Evolutionary conservation across 2,797 vertebrate species (phyloP), one percentile per base, ranked within the genome.

Genomic region (Lophotriccus pileatus): DNA sequence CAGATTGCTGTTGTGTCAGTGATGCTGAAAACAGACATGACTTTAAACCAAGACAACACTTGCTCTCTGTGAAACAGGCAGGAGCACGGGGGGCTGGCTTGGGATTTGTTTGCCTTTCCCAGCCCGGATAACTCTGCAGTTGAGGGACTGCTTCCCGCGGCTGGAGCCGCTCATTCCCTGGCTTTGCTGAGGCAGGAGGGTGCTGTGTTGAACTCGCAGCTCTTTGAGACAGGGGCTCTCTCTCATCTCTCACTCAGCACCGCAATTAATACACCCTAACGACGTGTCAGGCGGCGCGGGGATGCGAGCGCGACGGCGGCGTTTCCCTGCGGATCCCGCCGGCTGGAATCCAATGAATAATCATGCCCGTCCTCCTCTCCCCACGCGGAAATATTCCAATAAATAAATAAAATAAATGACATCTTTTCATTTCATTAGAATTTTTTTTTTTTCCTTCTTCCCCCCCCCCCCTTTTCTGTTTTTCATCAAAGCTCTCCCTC

Each of bases 401-500:
- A 95, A 94, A 95, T 94, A 95, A 95, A 95, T 94, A 96, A 94
- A 93, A 80, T 12, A 73, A 90, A 47, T 44, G 84, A 9, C 80
- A 4, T 82, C 43, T 79, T 73, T 76, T 90, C 67, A 37, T 94
- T 59, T 62, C 34, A 18, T 93, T 85, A 70, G 15, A 20, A 44
- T 79, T 77, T 3, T 58, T 37, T 21, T 28, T 21, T 39, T 14
- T 21, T 14, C 15, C 32, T 63, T 41, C 32, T 9, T 11, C 10
- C 12, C 46, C 20, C 4, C 41, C 41, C 1, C 2, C 1, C 4
- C 36, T 10, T 78, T 88, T 92, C 68, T 76, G 28, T 90, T 90
- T 94, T 90, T 84, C 95, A 85, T 95, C 84, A 93, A 93, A 90
- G 86, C 81, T 91, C 75, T 93, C 88, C 80, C 92, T 94, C 96